A percentile compares a stretch with the other conserved stretches of the same genome.
These are phyloP conservation scores for Leptinotarsa undecemlineata DNA, from an alignment of 1,140 invertebrate species.

Conservation along the genomic window DNA sequence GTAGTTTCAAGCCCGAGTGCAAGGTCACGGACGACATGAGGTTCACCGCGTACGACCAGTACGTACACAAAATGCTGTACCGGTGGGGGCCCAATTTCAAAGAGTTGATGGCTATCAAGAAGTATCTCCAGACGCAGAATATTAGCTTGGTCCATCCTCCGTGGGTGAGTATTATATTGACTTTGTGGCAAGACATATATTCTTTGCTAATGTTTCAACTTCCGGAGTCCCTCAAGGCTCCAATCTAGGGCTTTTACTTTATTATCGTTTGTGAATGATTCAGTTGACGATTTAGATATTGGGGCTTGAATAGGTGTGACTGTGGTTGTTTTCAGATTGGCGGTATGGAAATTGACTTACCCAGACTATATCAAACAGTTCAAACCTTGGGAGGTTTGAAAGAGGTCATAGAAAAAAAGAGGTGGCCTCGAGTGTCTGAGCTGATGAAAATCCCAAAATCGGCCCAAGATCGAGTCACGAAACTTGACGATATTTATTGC, in stretches of 20 bases:
- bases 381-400: slow-evolving; percentile 85
- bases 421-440: slow-evolving; percentile 88
- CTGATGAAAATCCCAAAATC: slow-evolving; percentile 83
- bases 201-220: too few species aligned
- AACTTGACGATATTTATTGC: slow-evolving; percentile 90
- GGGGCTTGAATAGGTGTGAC: too few species aligned
- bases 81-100: slow-evolving; percentile 89
- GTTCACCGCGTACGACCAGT: slow-evolving; percentile 84
- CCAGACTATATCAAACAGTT: slow-evolving; percentile 83
- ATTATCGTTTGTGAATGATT: not conserved
- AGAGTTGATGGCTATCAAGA: slow-evolving; percentile 84
- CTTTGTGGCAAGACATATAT: not conserved
- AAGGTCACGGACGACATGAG: slow-evolving; percentile 85
- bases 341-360: slow-evolving; percentile 88
- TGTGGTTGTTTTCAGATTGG: slow-evolving; percentile 66
- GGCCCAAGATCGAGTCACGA: slow-evolving; percentile 80
- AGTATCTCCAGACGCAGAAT: slow-evolving; percentile 78
- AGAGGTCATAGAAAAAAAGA: slow-evolving; percentile 88
- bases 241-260: not conserved
- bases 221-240: not conserved
- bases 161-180: slow-evolving; percentile 60
- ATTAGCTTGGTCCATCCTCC: slow-evolving; percentile 77
- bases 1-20: slow-evolving; percentile 85
- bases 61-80: slow-evolving; percentile 85
- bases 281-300: not conserved